Base-by-base conservation (phyloP, 2,797 vertebrate species). In the Rallus crepitans region DNA sequence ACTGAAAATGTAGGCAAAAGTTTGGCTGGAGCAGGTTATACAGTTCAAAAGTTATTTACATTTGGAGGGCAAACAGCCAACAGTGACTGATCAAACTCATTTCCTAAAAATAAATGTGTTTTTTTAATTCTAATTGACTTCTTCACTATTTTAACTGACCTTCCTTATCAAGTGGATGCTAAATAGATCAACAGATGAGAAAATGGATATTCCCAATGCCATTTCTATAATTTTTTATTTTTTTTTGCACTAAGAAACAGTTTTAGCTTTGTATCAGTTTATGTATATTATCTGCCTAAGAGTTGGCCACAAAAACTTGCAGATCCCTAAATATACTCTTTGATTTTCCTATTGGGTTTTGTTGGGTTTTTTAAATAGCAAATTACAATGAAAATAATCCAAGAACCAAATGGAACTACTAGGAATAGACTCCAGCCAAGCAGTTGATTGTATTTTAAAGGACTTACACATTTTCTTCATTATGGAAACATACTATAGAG, bases 381-480 rank as follows among this genome's bases (percentile, higher is more conserved):
- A 66, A 2, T 7, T 30, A 14, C 37, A 65, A 3, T 69, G 37
- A 78, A 68, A 93, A 71, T 55, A 93, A 79, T 23, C 8, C 42
- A 84, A 82, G 57, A 68, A 77, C 8, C 8, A 52, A 52, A 53
- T 0, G 15, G 8, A 91, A 56, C 11, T 53, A 23, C 28, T 17
- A 83, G 6, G 37, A 40, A 30, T 2, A 31, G 39, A 48, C 61
- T 42, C 1, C 7, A 73, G 31, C 2, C 17, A 71, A 55, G 66
- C 11, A 64, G 2, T 37, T 55, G 13, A 25, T 40, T 11, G 24
- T 42, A 94, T 70, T 16, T 48, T 28, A 37, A 20, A 69, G 23
- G 15, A 97, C 97, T 94, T 89, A 98, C 98, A 0, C 35, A 9
- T 75, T 79, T 48, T 86, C 42, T 48, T 87, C 88, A 5, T 91